Conservation (phyloP, 2,113 vertebrate species). For the Gasterosteus nipponicus region DNA sequence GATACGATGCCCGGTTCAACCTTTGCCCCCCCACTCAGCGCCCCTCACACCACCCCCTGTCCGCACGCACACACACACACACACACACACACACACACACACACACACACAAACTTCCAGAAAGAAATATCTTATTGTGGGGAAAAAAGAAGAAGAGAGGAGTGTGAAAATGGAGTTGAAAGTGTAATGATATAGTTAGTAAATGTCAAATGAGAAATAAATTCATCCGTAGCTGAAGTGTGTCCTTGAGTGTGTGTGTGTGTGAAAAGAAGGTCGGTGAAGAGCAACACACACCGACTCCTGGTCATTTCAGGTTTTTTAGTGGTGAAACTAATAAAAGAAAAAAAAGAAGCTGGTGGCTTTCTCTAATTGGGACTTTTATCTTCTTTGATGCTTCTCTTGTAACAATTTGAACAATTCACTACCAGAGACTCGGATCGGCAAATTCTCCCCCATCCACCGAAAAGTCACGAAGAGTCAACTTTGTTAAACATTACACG, state of each 20-base stretch:
- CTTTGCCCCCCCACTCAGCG: constrained; percentile 86
- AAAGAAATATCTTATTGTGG: constrained; percentile 88
- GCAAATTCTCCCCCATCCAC: background rate
- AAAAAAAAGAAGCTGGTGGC: background rate
- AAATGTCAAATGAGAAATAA: constrained; percentile 74
- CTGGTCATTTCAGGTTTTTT: constrained; percentile 9
- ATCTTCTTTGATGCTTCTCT: background rate
- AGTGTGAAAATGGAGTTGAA: constrained; percentile 67
- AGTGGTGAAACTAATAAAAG: constrained; percentile 19
- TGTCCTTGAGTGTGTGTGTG: constrained; percentile 35
- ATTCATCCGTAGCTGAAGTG: constrained; percentile 34
- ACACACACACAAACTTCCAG: constrained; percentile 66
- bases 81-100: constrained; percentile 67
- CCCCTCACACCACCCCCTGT: constrained; percentile 21
- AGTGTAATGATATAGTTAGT: constrained; percentile 70
- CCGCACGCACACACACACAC: constrained; percentile 61
- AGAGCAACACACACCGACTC: background rate
- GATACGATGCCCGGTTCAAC: constrained; percentile 97
- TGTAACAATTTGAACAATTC: background rate
- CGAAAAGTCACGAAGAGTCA: background rate
- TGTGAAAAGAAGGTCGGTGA: constrained; percentile 9
- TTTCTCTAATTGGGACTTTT: constrained; percentile 12
- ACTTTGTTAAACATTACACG: constrained; percentile 50
- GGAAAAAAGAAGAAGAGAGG: constrained; percentile 75
- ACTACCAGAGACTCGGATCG: background rate